Conservation (phyloP, 1,140 invertebrate genomes). For the Neotoxoptera formosana region DNA sequence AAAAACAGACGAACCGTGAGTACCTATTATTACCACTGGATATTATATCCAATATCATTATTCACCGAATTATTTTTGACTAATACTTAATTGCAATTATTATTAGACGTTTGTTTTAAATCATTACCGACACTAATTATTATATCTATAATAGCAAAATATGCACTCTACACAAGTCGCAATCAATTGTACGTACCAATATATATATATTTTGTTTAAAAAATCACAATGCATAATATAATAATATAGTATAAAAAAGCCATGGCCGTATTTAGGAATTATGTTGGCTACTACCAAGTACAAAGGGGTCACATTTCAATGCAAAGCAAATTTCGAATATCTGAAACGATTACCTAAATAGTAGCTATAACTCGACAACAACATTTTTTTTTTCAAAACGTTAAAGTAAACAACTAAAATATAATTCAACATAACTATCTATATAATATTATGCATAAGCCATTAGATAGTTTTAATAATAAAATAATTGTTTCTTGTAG, state of each 20-base stretch:
- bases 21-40: background rate
- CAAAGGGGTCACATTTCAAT: background rate
- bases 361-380: background rate
- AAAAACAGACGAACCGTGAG: background rate
- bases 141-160: background rate
- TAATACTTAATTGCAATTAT: background rate
- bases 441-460: background rate
- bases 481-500: too few species aligned
- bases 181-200: background rate
- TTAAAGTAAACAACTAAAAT: background rate
- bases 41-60: background rate
- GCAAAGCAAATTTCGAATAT: background rate
- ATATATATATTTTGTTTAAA: background rate
- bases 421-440: background rate
- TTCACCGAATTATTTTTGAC: background rate
- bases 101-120: background rate
- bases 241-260: background rate
- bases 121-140: background rate
- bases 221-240: background rate
- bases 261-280: background rate
- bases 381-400: background rate
- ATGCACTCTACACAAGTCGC: background rate
- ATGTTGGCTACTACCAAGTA: background rate
- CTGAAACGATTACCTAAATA: background rate
- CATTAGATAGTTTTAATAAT: too few species aligned